Base-by-base conservation (phyloP, 2,888 invertebrate genomes). In the Cremastinae sp. region DNA sequence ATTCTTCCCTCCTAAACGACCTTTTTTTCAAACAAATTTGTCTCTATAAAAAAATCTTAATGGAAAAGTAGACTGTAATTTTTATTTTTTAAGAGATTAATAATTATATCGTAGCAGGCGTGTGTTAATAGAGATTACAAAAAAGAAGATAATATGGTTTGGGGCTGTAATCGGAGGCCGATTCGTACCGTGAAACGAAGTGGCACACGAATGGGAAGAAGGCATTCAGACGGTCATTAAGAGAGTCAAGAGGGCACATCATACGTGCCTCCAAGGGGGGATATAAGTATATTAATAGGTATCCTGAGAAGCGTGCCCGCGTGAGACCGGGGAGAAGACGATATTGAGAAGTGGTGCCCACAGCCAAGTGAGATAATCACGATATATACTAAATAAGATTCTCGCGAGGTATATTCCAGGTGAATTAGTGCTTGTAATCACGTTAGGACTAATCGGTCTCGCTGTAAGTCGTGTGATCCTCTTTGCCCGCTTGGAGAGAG, bases 371-470 rank as follows among this genome's bases (percentile, higher is more conserved):
- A 62, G 65, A 47, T 47, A 28, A 69, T 68, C 66, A 64, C 47
- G 53, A 61, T 64, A 39, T 64, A 53, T 53, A 75, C 65, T 59
- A 59, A 53, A 68, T 49, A 35, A 62, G 70, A 49, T 69, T 64
- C 43, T 66, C 69, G 69, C 68, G 76, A 68, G 75, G 75, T 71
- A 80, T 78, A 74, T 78, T 64, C 69, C 72, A 82, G 83, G 81
- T 84, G 86, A 86, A 84, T 86, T 84, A 83, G 82, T 83, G 85
- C 78, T 83, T 83, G 81, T 86, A 87, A 87, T 87, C 85, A 84
- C 81, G 84, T 87, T 86, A 85, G 75, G 84, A 82, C 84, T 87
- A 87, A 87, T 87, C 85, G 85, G 41, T 68, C 62, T 78, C 82
- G 79, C 78, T 80, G 80, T 81, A 78, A 77, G 75, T 20, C 56